Conservation (phyloP, 2,113 vertebrate species). For the Ranitomeya variabilis region DNA sequence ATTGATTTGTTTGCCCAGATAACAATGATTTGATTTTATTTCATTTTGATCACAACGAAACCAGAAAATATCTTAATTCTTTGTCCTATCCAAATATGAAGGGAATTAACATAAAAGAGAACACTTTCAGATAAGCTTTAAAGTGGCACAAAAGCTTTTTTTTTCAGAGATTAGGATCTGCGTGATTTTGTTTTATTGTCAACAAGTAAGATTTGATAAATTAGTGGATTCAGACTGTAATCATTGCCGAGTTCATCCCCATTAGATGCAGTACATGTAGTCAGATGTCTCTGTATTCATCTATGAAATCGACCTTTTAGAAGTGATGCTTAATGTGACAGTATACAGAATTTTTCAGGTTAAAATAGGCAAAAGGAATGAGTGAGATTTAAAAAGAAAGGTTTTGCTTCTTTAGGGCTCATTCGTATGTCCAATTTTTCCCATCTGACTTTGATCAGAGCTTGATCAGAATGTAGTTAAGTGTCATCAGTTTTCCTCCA, state of each 20-base stretch:
- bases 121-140: conserved; percentile 34
- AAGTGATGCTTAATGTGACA: not conserved
- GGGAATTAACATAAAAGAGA: conserved; percentile 31
- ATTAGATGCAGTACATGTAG: not conserved
- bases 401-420: too few species aligned
- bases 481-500: too few species aligned
- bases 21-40: not conserved
- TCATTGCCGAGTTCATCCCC: conserved; percentile 11
- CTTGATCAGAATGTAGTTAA: too few species aligned
- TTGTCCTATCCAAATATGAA: conserved; percentile 37
- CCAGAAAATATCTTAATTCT: not conserved
- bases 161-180: conserved; percentile 43
- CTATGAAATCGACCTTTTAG: not conserved
- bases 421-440: too few species aligned
- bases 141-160: conserved; percentile 34
- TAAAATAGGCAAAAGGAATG: not conserved
- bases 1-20: not conserved
- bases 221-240: conserved; percentile 21
- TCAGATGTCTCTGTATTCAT: not conserved
- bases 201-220: conserved; percentile 47
- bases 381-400: not conserved
- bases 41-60: conserved; percentile 13
- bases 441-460: too few species aligned
- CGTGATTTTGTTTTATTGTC: conserved; percentile 36
- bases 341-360: not conserved